Conservation (phyloP, 2,113 vertebrate genomes). For the Microcebus murinus region DNA sequence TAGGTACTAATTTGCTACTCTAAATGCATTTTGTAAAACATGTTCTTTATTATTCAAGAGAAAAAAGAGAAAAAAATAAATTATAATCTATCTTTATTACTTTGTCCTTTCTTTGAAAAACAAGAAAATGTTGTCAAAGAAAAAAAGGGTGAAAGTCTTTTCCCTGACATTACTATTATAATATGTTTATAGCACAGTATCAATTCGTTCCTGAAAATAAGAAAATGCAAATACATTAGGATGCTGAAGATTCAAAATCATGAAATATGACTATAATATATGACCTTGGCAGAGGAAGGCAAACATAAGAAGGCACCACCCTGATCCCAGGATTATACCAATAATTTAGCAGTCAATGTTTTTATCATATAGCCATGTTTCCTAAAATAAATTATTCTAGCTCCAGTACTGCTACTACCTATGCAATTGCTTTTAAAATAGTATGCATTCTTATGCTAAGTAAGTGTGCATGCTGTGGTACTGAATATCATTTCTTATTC, state of each 20-base stretch:
- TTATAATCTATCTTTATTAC: background rate
- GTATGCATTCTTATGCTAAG: constrained; percentile 51
- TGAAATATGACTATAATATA: background rate
- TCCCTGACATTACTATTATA: background rate
- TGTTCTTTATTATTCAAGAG: background rate
- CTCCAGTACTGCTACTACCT: background rate
- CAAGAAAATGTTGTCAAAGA: background rate
- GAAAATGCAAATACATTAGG: background rate
- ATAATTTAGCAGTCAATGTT: background rate
- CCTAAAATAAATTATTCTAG: background rate
- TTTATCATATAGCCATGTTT: background rate
- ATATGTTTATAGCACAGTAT: background rate
- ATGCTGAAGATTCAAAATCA: background rate
- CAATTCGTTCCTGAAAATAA: background rate
- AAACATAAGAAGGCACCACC: background rate
- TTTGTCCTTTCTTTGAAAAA: background rate
- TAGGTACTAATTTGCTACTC: background rate
- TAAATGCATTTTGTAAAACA: background rate
- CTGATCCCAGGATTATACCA: background rate
- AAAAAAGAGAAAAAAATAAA: background rate
- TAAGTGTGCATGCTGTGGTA: background rate
- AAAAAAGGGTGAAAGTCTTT: accelerated
- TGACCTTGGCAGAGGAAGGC: constrained; percentile 13
- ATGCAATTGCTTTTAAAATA: constrained; percentile 5
- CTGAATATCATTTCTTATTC: constrained; percentile 21